A percentile compares a stretch with the other conserved stretches of the same genome.
Conservation (phyloP, 2,888 invertebrate species). For the Cheilosia grossa region DNA sequence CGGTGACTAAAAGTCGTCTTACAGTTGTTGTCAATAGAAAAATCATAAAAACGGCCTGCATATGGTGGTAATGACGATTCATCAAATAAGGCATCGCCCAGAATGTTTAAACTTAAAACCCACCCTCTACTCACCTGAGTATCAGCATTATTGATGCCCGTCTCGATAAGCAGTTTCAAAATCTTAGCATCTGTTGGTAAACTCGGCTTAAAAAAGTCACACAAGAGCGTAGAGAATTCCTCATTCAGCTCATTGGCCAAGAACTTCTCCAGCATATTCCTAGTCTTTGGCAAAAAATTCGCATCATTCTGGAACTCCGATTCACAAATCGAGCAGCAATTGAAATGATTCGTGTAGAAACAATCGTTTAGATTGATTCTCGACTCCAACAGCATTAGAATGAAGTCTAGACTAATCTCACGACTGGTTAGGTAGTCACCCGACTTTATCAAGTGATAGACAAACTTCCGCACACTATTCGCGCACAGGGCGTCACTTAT, state of each 20-base stretch:
- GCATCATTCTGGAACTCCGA: slow-evolving; percentile 82
- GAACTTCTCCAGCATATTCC: slow-evolving; percentile 82
- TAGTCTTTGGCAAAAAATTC: slow-evolving; percentile 82
- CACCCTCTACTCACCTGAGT: slow-evolving; percentile 77
- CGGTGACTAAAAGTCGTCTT: not conserved
- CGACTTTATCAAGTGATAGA: slow-evolving; percentile 87
- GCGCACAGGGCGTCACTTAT: slow-evolving; percentile 88
- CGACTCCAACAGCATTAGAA: slow-evolving; percentile 82
- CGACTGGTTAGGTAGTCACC: slow-evolving; percentile 86
- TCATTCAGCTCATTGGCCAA: slow-evolving; percentile 83
- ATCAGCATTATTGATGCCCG: slow-evolving; percentile 87
- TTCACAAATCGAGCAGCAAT: slow-evolving; percentile 82
- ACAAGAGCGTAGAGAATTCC: slow-evolving; percentile 82
- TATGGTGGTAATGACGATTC: not conserved
- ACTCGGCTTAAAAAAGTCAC: slow-evolving; percentile 85
- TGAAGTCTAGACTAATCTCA: slow-evolving; percentile 81
- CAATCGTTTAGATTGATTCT: slow-evolving; percentile 82
- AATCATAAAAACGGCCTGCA: too few species aligned
- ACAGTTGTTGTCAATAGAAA: not conserved
- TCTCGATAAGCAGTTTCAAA: slow-evolving; percentile 89
- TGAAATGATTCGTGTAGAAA: slow-evolving; percentile 84
- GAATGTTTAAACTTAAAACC: not conserved
- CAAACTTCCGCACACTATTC: slow-evolving; percentile 90
- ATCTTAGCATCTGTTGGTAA: slow-evolving; percentile 89
- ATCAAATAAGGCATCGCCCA: not conserved